These are phyloP conservation scores for Schizaphis graminum DNA, from an alignment of 2,888 invertebrate species.

Conservation along the genomic window DNA sequence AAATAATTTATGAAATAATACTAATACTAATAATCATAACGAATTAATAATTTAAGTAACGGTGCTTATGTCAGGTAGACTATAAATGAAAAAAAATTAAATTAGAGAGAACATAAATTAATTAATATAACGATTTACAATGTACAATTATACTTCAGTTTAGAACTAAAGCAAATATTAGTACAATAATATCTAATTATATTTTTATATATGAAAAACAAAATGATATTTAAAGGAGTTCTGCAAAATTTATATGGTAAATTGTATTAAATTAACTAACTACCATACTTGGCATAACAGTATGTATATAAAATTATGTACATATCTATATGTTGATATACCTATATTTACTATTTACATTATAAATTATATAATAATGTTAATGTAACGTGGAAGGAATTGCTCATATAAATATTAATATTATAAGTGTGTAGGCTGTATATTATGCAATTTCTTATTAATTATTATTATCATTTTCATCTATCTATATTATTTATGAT, in stretches of 20 bases:
- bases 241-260: not conserved
- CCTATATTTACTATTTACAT: not conserved
- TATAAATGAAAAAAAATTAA: too few relatives aligned
- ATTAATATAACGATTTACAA: not conserved
- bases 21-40: too few relatives aligned
- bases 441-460: not conserved
- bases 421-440: not conserved
- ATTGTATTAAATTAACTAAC: not conserved
- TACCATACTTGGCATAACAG: not conserved
- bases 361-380: not conserved
- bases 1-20: too few relatives aligned
- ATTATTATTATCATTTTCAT: not conserved
- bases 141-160: not conserved
- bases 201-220: not conserved
- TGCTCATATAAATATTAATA: not conserved
- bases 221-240: not conserved
- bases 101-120: not conserved
- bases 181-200: not conserved
- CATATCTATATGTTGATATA: not conserved
- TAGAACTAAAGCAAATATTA: not conserved
- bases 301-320: not conserved
- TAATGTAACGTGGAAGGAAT: not conserved
- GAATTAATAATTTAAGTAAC: too few relatives aligned
- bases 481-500: not conserved
- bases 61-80: too few relatives aligned